These are phyloP conservation scores for Zaprionus africanus DNA, from an alignment of 1,140 invertebrate species.

Conservation along the genomic window DNA sequence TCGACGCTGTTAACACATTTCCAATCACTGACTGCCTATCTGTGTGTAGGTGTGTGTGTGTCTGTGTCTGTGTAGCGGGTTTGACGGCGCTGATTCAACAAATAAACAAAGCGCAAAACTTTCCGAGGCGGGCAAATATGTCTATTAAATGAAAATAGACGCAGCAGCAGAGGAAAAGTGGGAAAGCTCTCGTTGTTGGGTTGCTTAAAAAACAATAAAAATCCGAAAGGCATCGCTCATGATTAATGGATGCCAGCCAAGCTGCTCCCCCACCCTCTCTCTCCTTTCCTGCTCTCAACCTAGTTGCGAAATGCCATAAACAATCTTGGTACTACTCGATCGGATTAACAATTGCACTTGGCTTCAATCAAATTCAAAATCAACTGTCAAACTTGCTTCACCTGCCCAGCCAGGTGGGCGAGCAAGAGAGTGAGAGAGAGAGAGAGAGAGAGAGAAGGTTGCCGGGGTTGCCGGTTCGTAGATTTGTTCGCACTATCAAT, in stretches of 20 bases:
- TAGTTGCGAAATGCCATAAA: constrained; percentile 70
- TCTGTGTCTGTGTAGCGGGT: constrained; percentile 48
- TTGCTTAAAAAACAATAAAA: constrained; percentile 75
- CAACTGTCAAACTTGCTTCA: constrained; percentile 75
- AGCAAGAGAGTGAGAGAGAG: background rate
- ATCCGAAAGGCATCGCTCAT: constrained; percentile 46
- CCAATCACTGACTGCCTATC: constrained; percentile 20
- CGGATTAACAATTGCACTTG: constrained; percentile 64
- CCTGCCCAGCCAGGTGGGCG: constrained; percentile 47
- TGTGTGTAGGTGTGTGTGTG: background rate
- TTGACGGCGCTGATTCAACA: constrained; percentile 79
- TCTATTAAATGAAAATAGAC: constrained; percentile 78
- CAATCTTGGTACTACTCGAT: constrained; percentile 53
- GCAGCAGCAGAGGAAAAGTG: constrained; percentile 43
- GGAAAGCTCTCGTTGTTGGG: constrained; percentile 28
- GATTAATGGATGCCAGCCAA: constrained; percentile 79
- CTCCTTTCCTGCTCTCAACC: background rate
- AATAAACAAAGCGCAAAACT: constrained; percentile 72
- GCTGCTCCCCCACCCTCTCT: constrained; percentile 1
- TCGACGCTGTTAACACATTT: constrained; percentile 69
- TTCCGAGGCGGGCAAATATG: constrained; percentile 58
- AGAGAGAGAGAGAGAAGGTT: background rate
- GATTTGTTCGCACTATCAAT: constrained; percentile 79
- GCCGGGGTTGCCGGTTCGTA: constrained; percentile 16
- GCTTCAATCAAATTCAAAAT: constrained; percentile 71